Evolutionary conservation across 2,113 vertebrate species (phyloP).

Genomic region (Bufo gargarizans): DNA sequence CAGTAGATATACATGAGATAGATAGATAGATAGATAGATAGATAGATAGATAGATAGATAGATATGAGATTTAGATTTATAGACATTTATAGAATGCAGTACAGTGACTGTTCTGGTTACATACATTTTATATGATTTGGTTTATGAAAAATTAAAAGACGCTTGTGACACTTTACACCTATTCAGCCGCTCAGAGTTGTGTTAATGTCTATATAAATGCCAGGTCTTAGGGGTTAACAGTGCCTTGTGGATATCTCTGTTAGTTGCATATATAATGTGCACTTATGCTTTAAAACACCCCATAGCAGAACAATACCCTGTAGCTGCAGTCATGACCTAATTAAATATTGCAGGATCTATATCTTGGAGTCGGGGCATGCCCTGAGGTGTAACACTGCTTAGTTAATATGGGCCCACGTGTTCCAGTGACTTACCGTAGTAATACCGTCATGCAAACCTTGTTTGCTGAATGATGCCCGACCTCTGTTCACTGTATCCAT

Average conservation of each 20-base stretch:
- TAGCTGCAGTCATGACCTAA: conserved; percentile 22
- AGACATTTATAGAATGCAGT: neutral
- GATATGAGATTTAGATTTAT: too few relatives aligned
- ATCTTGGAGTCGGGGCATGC: conserved; percentile 17
- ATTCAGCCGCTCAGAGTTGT: neutral
- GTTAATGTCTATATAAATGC: neutral
- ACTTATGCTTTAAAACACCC: conserved; percentile 7
- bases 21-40: conserved; percentile 2
- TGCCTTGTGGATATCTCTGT: conserved; percentile 25
- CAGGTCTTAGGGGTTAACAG: conserved; percentile 41
- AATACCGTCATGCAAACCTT: neutral
- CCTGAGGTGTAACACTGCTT: conserved; percentile 7
- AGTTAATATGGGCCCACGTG: conserved; percentile 22
- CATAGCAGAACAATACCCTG: conserved; percentile 21
- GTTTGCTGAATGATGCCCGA: neutral
- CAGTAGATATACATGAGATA: too few relatives aligned
- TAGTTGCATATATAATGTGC: conserved; percentile 10
- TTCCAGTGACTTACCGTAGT: neutral
- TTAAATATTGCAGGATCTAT: conserved; percentile 32
- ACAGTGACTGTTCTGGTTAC: neutral
- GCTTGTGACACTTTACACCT: neutral
- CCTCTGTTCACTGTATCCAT: neutral
- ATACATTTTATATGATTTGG: neutral
- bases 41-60: too few relatives aligned
- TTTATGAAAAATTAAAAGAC: conserved; percentile 16